Conservation (phyloP, 2,113 vertebrate genomes). For the Myxocyprinus asiaticus region DNA sequence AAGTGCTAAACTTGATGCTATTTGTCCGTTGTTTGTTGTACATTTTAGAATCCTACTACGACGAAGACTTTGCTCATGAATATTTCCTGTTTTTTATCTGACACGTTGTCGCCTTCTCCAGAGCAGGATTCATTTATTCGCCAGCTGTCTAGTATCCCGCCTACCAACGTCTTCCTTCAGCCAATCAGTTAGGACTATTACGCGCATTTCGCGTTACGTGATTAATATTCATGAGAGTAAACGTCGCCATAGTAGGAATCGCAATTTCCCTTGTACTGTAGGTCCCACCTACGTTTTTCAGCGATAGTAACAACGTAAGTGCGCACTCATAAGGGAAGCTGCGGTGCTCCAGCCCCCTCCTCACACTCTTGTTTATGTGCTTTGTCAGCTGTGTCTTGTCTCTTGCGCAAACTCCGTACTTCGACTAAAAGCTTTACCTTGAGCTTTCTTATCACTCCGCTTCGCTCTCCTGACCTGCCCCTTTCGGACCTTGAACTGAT, state of each 20-base stretch:
- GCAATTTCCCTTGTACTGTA: not conserved
- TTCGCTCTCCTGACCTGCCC: slow-evolving; percentile 34
- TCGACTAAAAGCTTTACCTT: slow-evolving; percentile 67
- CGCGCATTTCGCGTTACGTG: not conserved
- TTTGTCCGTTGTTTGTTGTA: no score
- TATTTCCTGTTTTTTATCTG: no score
- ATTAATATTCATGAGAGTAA: slow-evolving; percentile 1
- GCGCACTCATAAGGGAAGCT: slow-evolving; percentile 42
- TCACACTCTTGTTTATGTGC: slow-evolving; percentile 71
- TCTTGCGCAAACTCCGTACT: slow-evolving; percentile 55
- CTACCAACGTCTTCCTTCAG: not conserved
- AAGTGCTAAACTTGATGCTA: no score
- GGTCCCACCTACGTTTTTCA: not conserved
- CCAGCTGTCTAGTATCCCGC: no score
- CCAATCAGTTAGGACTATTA: not conserved
- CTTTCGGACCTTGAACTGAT: slow-evolving; percentile 66
- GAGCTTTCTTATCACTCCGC: slow-evolving; percentile 67
- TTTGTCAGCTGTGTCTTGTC: slow-evolving; percentile 68
- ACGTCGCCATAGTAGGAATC: not conserved
- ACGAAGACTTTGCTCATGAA: no score
- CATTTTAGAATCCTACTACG: no score
- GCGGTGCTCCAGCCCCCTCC: slow-evolving; percentile 54
- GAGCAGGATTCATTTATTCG: no score
- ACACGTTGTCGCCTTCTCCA: no score
- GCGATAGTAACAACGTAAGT: slow-evolving; percentile 6